Percentiles rank a stretch among this genome's conserved stretches.
These are phyloP conservation scores for Prorops nasuta DNA, from an alignment of 1,140 invertebrate genomes.

Conservation along the genomic window DNA sequence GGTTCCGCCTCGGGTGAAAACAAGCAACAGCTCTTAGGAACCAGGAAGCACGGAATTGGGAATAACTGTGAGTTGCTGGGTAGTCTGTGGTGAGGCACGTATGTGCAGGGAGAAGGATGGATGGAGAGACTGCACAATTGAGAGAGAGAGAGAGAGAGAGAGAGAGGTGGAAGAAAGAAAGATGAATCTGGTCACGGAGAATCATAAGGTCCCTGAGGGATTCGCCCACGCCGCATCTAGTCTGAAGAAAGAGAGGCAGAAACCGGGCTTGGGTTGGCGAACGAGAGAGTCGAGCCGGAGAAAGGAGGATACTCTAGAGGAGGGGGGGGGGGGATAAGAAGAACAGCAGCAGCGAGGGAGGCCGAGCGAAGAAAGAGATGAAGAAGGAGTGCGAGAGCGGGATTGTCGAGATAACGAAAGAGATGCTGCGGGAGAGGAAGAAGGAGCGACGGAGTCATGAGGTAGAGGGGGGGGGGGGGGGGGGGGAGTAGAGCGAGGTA, in stretches of 20 bases:
- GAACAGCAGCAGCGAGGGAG: neutral
- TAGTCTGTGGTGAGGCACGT: too few relatives aligned
- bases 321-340: too few relatives aligned
- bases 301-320: too few relatives aligned
- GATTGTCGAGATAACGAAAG: neutral
- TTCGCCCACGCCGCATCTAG: conserved; percentile 44
- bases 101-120: too few relatives aligned
- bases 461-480: conserved; percentile 20
- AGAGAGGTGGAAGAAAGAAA: conserved; percentile 10
- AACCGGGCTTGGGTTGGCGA: too few relatives aligned
- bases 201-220: conserved; percentile 43
- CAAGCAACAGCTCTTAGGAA: too few relatives aligned
- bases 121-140: too few relatives aligned
- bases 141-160: conserved; percentile 17
- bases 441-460: conserved; percentile 8
- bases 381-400: conserved; percentile 3
- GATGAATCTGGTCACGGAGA: conserved; percentile 50
- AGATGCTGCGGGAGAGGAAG: conserved; percentile 4
- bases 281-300: conserved; percentile 16
- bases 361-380: conserved; percentile 6
- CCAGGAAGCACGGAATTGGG: conserved; percentile 33
- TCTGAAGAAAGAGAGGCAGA: conserved; percentile 23
- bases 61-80: too few relatives aligned
- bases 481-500: conserved; percentile 30
- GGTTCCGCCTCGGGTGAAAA: too few relatives aligned